Percentiles rank a stretch among this genome's conserved stretches.
These are phyloP conservation scores for Ochlodes sylvanus DNA, from an alignment of 2,888 invertebrate species.

Conservation along the genomic window DNA sequence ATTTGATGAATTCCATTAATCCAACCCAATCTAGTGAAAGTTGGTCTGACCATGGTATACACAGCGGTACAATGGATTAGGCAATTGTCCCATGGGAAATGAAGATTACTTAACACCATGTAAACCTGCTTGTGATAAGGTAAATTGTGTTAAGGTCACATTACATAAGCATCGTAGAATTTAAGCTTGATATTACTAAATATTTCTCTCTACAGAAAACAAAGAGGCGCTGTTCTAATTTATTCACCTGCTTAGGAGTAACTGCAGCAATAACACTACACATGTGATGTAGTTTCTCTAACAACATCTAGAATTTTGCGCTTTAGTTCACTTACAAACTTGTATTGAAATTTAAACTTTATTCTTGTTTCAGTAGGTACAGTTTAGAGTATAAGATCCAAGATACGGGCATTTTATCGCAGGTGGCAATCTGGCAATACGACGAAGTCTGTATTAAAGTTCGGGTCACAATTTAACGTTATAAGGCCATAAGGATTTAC, in stretches of 20 bases:
- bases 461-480: constrained; percentile 38
- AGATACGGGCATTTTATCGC: constrained; percentile 64
- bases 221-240: constrained; percentile 43
- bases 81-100: no score
- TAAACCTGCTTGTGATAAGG: no score
- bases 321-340: constrained; percentile 52
- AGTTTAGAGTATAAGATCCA: constrained; percentile 47
- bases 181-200: constrained; percentile 5
- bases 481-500: constrained; percentile 36
- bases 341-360: constrained; percentile 47
- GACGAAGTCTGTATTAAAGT: constrained; percentile 38
- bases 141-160: no score
- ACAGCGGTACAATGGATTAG: no score
- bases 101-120: no score
- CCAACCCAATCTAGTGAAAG: no score
- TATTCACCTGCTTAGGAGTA: constrained; percentile 52
- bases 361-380: constrained; percentile 40
- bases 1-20: no score
- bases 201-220: constrained; percentile 17
- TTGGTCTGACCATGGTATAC: no score
- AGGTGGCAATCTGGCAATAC: constrained; percentile 56
- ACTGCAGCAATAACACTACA: constrained; percentile 50
- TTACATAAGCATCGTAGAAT: background rate
- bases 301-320: constrained; percentile 61
- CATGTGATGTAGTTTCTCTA: constrained; percentile 54